Evolutionary conservation across 2,113 vertebrate species (phyloP).

Genomic region (Sisor rabdophorus): DNA sequence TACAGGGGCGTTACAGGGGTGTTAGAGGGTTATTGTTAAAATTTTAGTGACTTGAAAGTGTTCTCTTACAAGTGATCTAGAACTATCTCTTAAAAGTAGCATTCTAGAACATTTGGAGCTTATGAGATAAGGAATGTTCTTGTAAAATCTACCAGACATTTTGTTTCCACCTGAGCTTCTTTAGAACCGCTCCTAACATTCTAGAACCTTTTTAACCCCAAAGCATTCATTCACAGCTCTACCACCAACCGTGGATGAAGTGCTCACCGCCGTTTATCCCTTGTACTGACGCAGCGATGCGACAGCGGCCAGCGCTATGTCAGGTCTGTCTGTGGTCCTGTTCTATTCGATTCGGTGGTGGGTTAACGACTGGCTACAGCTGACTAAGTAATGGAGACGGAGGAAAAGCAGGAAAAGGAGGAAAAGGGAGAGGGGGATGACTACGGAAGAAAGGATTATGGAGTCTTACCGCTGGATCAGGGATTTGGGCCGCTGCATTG

Average conservation of each 20-base stretch:
- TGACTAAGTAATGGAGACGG: neutral
- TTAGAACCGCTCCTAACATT: too few species aligned
- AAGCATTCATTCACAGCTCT: too few species aligned
- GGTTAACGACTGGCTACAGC: neutral
- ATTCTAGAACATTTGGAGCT: neutral
- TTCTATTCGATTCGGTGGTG: neutral
- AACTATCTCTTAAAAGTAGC: too few species aligned
- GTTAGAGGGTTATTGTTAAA: too few species aligned
- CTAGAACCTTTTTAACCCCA: neutral
- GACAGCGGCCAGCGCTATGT: neutral
- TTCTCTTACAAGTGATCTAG: too few species aligned
- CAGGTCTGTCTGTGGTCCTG: neutral
- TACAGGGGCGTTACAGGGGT: too few species aligned
- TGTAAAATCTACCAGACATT: too few species aligned
- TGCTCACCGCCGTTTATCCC: too few species aligned
- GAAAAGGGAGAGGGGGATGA: neutral
- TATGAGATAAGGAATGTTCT: neutral
- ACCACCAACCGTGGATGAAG: too few species aligned
- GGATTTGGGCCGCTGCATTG: slow-evolving; percentile 66
- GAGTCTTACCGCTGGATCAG: slow-evolving; percentile 76
- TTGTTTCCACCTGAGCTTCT: too few species aligned
- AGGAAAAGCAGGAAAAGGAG: neutral
- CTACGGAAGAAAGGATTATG: neutral
- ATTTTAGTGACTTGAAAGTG: too few species aligned
- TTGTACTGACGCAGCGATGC: neutral